Evolutionary conservation across 2,113 vertebrate genomes (phyloP).

Genomic region (Miniopterus natalensis): DNA sequence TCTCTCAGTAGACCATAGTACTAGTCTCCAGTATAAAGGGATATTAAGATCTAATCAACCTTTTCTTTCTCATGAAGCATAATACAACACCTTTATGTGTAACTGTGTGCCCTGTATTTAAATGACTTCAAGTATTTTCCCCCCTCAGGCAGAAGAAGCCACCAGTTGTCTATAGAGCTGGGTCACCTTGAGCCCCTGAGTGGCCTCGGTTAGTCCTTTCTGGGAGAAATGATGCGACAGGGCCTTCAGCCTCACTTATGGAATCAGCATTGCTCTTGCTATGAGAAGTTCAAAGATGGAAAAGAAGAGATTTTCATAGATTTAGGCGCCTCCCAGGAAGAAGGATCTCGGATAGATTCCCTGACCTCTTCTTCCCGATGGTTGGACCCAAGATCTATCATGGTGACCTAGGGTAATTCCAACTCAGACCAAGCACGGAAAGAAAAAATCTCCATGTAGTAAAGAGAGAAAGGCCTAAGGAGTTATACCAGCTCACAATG

Average conservation of each 20-base stretch:
- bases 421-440: background rate
- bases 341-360: background rate
- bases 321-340: background rate
- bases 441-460: background rate
- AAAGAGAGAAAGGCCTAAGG: background rate
- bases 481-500: background rate
- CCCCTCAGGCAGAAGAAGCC: background rate
- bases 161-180: background rate
- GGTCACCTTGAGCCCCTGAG: background rate
- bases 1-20: background rate
- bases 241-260: background rate
- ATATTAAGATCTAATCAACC: background rate
- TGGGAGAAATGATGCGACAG: background rate
- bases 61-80: background rate
- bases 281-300: background rate
- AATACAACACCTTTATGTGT: background rate
- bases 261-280: background rate
- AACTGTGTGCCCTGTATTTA: background rate
- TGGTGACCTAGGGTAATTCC: background rate
- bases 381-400: background rate
- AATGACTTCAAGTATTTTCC: background rate
- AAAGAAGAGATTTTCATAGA: background rate
- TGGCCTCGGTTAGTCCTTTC: background rate
- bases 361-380: background rate
- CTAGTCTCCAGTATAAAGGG: background rate